These are phyloP conservation scores for Ptiloglossa arizonensis DNA, from an alignment of 1,140 invertebrate species.

Conservation along the genomic window DNA sequence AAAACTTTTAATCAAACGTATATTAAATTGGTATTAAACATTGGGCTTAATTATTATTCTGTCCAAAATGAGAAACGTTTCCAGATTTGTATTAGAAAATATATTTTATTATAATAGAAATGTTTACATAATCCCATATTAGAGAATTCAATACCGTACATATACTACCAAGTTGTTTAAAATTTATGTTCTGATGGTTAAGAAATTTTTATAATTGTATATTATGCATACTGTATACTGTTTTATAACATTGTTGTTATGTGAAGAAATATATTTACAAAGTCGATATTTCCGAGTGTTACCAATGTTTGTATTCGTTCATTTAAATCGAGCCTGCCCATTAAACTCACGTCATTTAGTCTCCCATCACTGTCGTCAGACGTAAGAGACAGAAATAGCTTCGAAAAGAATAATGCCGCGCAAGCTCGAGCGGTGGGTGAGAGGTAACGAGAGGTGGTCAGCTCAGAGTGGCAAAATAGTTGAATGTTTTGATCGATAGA, in stretches of 20 bases:
- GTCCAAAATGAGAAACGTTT: neutral
- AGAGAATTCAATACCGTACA: constrained; percentile 13
- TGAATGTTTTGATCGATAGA: too few relatives aligned
- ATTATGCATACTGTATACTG: constrained; percentile 8
- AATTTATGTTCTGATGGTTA: neutral
- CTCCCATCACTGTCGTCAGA: too few relatives aligned
- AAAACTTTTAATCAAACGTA: neutral
- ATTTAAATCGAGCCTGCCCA: too few relatives aligned
- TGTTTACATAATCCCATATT: constrained; percentile 31
- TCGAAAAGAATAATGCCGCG: too few relatives aligned
- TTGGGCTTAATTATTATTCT: neutral
- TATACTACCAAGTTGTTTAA: neutral
- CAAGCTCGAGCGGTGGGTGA: too few relatives aligned
- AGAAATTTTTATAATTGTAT: constrained; percentile 4
- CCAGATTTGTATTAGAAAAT: constrained; percentile 30
- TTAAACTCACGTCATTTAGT: too few relatives aligned
- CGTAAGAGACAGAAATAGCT: too few relatives aligned
- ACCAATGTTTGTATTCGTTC: neutral
- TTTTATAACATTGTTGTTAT: neutral
- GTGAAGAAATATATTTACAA: neutral
- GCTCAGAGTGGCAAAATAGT: too few relatives aligned
- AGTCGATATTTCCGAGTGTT: neutral
- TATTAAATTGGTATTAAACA: neutral
- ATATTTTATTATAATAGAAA: constrained; percentile 38
- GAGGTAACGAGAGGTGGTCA: too few relatives aligned